A percentile compares a stretch with the other conserved stretches of the same genome.
These are phyloP conservation scores for Myioborus melanocephalus DNA, from an alignment of 2,797 vertebrate genomes.

Conservation along the genomic window DNA sequence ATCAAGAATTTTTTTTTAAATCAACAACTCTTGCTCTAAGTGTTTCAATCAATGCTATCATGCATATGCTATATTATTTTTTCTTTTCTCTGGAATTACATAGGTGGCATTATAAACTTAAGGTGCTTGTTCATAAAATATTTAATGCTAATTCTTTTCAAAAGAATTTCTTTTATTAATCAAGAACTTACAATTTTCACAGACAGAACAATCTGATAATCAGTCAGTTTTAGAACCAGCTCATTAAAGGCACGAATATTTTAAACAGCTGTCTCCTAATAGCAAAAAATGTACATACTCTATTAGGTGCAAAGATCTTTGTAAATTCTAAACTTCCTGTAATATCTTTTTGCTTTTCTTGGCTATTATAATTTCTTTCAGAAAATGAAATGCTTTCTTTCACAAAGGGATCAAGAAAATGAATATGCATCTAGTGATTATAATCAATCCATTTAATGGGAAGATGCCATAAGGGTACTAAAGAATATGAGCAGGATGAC, in stretches of 20 bases:
- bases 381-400: background rate
- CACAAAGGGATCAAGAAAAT: background rate
- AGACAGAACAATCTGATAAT: background rate
- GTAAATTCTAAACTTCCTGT: background rate
- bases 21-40: background rate
- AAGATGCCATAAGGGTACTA: background rate
- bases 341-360: background rate
- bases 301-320: background rate
- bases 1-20: background rate
- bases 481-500: background rate
- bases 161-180: background rate
- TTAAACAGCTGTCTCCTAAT: background rate
- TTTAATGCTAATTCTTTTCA: background rate
- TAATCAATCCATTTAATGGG: background rate
- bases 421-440: background rate
- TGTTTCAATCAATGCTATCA: background rate
- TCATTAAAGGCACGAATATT: background rate
- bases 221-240: conserved; percentile 1
- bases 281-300: background rate
- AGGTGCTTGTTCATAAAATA: background rate
- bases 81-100: background rate
- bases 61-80: background rate
- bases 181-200: background rate
- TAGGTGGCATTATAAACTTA: background rate
- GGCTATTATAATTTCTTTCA: background rate